Evolutionary conservation across 2,113 vertebrate species (phyloP).

Genomic region (Rhineura floridana): DNA sequence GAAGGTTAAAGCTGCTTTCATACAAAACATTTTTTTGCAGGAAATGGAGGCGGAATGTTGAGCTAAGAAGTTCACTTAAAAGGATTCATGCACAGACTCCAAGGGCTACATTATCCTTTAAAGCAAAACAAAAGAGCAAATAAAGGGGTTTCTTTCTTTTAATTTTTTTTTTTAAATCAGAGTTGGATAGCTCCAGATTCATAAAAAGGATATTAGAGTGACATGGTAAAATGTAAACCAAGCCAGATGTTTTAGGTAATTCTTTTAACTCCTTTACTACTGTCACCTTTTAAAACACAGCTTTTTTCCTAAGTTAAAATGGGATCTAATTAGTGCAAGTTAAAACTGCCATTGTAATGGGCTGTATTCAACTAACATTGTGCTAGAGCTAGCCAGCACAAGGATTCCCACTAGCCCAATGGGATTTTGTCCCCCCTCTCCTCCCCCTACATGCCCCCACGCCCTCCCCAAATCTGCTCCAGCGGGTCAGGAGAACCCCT

Average conservation of each 20-base stretch:
- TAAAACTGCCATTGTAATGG: neutral
- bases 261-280: slow-evolving; percentile 44
- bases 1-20: slow-evolving; percentile 70
- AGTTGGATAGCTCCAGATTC: slow-evolving; percentile 46
- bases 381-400: too few relatives aligned
- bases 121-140: slow-evolving; percentile 52
- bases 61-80: slow-evolving; percentile 67
- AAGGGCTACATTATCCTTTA: slow-evolving; percentile 57
- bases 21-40: slow-evolving; percentile 70
- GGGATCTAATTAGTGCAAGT: neutral
- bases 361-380: neutral
- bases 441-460: too few relatives aligned
- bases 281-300: slow-evolving; percentile 4
- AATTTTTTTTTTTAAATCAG: slow-evolving; percentile 12
- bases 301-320: neutral
- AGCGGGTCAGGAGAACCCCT: too few relatives aligned
- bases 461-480: too few relatives aligned
- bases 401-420: too few relatives aligned
- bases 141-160: slow-evolving; percentile 40
- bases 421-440: too few relatives aligned
- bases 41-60: slow-evolving; percentile 67
- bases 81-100: slow-evolving; percentile 48
- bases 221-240: slow-evolving; percentile 54
- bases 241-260: slow-evolving; percentile 32
- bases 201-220: slow-evolving; percentile 61